Conservation (phyloP, 2,888 invertebrate genomes). For the Idaea aversata region DNA sequence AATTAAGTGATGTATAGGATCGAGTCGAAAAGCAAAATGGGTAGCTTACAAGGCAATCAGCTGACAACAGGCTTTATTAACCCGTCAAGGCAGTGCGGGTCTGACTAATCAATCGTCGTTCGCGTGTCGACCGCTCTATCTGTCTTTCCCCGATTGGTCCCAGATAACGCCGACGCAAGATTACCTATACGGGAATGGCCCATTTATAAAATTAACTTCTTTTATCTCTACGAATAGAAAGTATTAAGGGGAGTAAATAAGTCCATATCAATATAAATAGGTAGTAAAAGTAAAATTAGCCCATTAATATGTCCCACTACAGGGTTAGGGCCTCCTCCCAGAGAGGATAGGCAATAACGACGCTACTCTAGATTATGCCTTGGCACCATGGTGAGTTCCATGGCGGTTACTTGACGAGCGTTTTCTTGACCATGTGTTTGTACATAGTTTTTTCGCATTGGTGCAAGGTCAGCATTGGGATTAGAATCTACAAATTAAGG, state of each 20-base stretch:
- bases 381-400: neutral
- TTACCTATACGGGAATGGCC: slow-evolving; percentile 72
- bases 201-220: slow-evolving; percentile 78
- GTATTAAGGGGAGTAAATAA: slow-evolving; percentile 69
- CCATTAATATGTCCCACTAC: neutral
- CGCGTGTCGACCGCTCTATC: slow-evolving; percentile 78
- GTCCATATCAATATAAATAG: slow-evolving; percentile 58
- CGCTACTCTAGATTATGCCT: slow-evolving; percentile 7
- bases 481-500: no score
- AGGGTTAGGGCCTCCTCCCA: neutral
- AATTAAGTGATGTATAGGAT: slow-evolving; percentile 61
- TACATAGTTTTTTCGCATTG: no score
- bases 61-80: slow-evolving; percentile 73
- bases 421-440: no score
- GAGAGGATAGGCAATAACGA: slow-evolving; percentile 14
- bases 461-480: no score
- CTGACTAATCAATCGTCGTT: slow-evolving; percentile 76
- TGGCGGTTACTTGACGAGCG: no score
- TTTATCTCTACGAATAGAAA: slow-evolving; percentile 70
- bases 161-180: slow-evolving; percentile 74
- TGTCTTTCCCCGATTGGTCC: slow-evolving; percentile 75
- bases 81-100: slow-evolving; percentile 74
- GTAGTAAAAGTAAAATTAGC: neutral
- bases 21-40: slow-evolving; percentile 58
- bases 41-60: slow-evolving; percentile 74